These are phyloP conservation scores for Pristionchus arcanus DNA, from an alignment of 2,888 invertebrate species.

Conservation along the genomic window DNA sequence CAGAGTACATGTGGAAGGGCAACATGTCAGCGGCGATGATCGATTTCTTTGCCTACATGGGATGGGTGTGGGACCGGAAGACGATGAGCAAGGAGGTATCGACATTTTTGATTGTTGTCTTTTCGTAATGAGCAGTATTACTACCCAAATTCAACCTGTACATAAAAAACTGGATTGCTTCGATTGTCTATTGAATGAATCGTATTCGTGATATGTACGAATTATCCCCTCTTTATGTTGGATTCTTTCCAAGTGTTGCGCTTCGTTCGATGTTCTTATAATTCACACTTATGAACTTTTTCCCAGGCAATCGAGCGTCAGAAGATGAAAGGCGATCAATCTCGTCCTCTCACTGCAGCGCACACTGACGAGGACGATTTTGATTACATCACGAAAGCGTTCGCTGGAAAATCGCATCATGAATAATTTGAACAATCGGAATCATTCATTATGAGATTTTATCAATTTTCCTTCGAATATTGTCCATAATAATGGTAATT, in stretches of 20 bases:
- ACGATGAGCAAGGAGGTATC: conserved; percentile 52
- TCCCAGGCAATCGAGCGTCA: conserved; percentile 46
- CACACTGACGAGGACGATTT: conserved; percentile 15
- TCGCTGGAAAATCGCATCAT: no score
- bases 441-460: no score
- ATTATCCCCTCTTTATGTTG: no score
- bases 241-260: no score
- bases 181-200: no score
- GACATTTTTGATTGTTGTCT: background rate
- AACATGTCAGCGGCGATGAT: conserved; percentile 76
- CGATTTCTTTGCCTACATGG: conserved; percentile 66
- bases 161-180: background rate
- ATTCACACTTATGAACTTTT: background rate
- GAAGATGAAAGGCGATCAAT: conserved; percentile 45
- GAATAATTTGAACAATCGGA: background rate
- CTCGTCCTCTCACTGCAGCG: background rate
- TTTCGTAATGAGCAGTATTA: background rate
- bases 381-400: background rate
- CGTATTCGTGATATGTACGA: no score
- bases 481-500: no score
- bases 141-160: no score
- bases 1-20: conserved; percentile 70
- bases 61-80: conserved; percentile 55
- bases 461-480: no score
- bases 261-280: background rate